Conservation (phyloP, 1,140 invertebrate species). For the Bradynema listronoti region DNA sequence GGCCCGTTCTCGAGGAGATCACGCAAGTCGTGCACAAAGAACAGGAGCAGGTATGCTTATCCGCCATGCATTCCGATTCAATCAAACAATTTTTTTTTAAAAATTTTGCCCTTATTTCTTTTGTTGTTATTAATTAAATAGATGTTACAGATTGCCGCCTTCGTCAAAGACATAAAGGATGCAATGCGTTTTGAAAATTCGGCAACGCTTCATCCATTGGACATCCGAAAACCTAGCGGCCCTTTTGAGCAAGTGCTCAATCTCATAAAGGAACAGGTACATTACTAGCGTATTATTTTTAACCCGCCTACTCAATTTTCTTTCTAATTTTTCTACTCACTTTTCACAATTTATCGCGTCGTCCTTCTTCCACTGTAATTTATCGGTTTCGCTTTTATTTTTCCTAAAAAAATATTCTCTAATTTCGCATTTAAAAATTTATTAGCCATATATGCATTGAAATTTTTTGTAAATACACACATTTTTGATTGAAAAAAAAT, state of each 20-base stretch:
- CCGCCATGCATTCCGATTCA: too few species aligned
- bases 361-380: not conserved
- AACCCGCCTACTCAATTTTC: not conserved
- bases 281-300: not conserved
- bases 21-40: constrained; percentile 25
- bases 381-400: not conserved
- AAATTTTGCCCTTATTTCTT: not conserved
- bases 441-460: not conserved
- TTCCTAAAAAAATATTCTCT: not conserved
- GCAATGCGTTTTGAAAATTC: constrained; percentile 36
- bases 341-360: not conserved
- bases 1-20: constrained; percentile 37
- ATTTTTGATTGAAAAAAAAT: not conserved
- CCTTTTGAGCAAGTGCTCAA: constrained; percentile 9
- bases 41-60: constrained; percentile 33
- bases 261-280: constrained; percentile 39
- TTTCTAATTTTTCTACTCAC: not conserved
- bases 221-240: constrained; percentile 15
- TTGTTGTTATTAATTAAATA: constrained; percentile 18
- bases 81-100: not conserved
- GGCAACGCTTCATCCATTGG: constrained; percentile 17
- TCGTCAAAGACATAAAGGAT: constrained; percentile 31
- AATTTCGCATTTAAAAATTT: not conserved
- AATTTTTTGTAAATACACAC: not conserved
- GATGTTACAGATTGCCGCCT: constrained; percentile 38